Evolutionary conservation across 30 jellyfish, hydroid and myxozoan species (phyloP), one percentile per base, ranked within the genome.

Genomic region (Aurelia sp.): DNA sequence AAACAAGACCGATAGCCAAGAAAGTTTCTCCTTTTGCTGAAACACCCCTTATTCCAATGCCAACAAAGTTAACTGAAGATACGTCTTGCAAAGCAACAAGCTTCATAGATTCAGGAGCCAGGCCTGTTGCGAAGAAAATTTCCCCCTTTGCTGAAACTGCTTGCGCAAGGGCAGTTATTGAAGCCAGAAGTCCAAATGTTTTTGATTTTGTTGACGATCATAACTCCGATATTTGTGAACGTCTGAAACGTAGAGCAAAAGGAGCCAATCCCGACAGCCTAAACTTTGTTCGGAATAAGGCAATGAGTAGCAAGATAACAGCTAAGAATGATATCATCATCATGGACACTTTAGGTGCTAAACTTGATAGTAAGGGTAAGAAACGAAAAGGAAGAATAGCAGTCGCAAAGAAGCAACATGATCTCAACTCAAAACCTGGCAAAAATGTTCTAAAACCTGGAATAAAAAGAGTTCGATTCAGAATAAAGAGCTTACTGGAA

Each of bases 191-290:
- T 7, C 69, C 69, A 59, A 59, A 59, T 59, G 38, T 18, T 4
- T 59, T 59, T 59, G 69, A 59, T 59, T 59, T 59, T 59, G 69
- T 59, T 59, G 69, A 59, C 12, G 69, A 59, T 21, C 18, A 59
- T 59, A 59, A 21, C 33, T 21, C 69, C 4, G 69, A 59, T 21
- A 8, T 59, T 18, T 59, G 69, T 59, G 69, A 59, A 59, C 35
- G 69, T 4, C 3, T 59, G 10, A 59, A 59, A 21, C 24, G 33
- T 18, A 59, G 69, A 59, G 6, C 69, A 18, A 59, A 59, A 59
- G 13, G 69, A 59, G 10, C 27, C 0, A 59, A 59, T 18, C 24
- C 35, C 3, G 55, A 44, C 55, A 7, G 15, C 1, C 16, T 8
- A 44, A 44, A 3, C 55, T 9, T 44, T 44, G 55, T 44, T 44